Evolutionary conservation across 2,888 invertebrate genomes (phyloP).

Genomic region (Caenorhabditis zanzibari): DNA sequence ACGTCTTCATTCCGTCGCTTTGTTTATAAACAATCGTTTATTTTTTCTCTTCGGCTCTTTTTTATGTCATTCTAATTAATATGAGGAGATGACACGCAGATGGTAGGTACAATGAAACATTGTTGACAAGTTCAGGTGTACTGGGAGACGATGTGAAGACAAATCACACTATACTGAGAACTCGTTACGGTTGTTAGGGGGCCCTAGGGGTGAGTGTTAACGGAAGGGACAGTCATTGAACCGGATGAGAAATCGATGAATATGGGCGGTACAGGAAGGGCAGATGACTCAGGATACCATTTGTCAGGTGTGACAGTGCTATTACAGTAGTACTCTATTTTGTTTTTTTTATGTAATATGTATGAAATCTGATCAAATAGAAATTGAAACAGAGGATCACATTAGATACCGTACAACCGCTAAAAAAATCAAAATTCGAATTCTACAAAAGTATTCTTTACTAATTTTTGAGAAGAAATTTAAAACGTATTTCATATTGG

Average conservation of each 20-base stretch:
- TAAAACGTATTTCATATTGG: too few species aligned
- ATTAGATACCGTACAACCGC: too few species aligned
- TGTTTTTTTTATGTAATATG: too few species aligned
- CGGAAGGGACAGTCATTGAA: background rate
- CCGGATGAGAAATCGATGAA: background rate
- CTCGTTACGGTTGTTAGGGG: background rate
- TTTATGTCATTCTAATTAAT: conserved; percentile 1
- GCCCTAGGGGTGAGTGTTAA: background rate
- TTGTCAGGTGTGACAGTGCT: background rate
- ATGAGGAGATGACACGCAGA: conserved; percentile 13
- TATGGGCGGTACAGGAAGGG: background rate
- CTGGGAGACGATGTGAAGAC: background rate
- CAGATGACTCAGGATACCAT: too few species aligned
- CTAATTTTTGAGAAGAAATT: too few species aligned
- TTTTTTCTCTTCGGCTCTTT: conserved; percentile 20
- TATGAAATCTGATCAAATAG: too few species aligned
- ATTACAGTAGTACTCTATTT: too few species aligned
- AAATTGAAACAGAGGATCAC: too few species aligned
- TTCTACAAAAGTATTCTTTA: too few species aligned
- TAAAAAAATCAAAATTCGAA: too few species aligned
- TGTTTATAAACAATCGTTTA: background rate
- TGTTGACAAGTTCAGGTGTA: background rate
- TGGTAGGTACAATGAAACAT: background rate
- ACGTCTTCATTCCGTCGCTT: background rate
- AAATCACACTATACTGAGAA: background rate